Percentiles rank a stretch among this genome's conserved stretches.
These are phyloP conservation scores for Morelia viridis DNA, from an alignment of 2,797 vertebrate species.

Conservation along the genomic window DNA sequence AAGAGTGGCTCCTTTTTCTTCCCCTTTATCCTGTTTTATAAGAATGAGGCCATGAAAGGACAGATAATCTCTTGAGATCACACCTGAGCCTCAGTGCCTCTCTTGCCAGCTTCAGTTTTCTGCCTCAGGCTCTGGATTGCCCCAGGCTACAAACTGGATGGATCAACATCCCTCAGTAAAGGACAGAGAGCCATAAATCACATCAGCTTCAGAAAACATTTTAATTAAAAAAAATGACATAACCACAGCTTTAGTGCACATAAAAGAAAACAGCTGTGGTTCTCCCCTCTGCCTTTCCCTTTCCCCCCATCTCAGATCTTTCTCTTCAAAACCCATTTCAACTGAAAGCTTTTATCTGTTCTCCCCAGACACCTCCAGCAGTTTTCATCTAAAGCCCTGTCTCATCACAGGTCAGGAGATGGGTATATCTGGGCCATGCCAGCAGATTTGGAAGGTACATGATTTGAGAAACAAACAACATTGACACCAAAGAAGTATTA, in stretches of 20 bases:
- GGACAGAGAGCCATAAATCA: slow-evolving; percentile 57
- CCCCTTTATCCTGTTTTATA: not conserved
- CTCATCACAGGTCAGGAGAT: not conserved
- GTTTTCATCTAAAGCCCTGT: not conserved
- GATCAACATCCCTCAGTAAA: not conserved
- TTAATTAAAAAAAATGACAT: slow-evolving; percentile 58
- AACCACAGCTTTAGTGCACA: slow-evolving; percentile 54
- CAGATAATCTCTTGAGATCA: slow-evolving; percentile 17
- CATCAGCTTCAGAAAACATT: slow-evolving; percentile 55
- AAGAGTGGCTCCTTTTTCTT: not conserved
- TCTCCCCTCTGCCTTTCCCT: slow-evolving; percentile 19
- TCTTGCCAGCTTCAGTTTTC: not conserved
- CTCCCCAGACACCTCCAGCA: slow-evolving; percentile 16
- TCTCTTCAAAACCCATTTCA: slow-evolving; percentile 41
- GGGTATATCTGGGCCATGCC: slow-evolving; percentile 6
- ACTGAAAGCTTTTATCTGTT: slow-evolving; percentile 32
- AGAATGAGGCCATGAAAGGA: slow-evolving; percentile 8
- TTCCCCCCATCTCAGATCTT: not conserved
- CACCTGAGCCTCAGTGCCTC: not conserved
- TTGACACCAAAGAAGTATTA: not conserved
- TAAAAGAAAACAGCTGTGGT: slow-evolving; percentile 60
- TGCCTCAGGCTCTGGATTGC: not conserved
- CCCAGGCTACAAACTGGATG: not conserved
- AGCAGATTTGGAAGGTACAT: not conserved
- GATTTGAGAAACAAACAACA: not conserved